Conservation (phyloP, 2,113 vertebrate species). For the Lepisosteus oculatus region DNA sequence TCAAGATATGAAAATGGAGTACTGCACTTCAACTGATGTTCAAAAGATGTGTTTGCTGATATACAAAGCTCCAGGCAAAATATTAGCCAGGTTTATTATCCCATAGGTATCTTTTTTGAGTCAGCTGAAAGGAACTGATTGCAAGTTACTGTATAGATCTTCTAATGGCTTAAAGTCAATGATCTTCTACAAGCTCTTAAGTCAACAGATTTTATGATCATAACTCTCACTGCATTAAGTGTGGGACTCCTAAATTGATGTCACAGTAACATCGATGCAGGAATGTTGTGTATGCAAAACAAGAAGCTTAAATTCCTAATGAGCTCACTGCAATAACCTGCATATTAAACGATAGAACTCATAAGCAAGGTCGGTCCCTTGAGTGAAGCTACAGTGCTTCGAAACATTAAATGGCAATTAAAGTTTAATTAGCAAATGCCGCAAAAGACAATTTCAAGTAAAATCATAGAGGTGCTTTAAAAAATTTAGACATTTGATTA, state of each 20-base stretch:
- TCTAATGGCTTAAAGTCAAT: conserved; percentile 29
- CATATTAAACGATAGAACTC: conserved; percentile 40
- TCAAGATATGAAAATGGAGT: conserved; percentile 46
- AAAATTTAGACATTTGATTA: conserved; percentile 30
- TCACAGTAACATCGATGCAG: conserved; percentile 9
- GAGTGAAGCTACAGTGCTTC: conserved; percentile 17
- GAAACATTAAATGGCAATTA: neutral
- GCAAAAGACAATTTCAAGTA: conserved; percentile 33
- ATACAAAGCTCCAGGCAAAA: conserved; percentile 41
- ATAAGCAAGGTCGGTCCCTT: conserved; percentile 31
- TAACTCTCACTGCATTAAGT: conserved; percentile 27
- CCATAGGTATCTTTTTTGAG: conserved; percentile 36
- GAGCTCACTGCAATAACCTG: conserved; percentile 37
- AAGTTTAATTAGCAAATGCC: conserved; percentile 50
- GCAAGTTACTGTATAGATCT: conserved; percentile 29
- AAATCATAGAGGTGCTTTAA: no score
- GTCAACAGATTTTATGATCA: conserved; percentile 22
- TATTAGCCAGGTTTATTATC: conserved; percentile 28
- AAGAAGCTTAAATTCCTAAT: conserved; percentile 47
- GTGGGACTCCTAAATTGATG: conserved; percentile 14
- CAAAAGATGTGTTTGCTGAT: conserved; percentile 42
- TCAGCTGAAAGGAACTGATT: conserved; percentile 37
- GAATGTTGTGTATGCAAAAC: conserved; percentile 32
- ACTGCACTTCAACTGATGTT: conserved; percentile 30
- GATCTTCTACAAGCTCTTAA: conserved; percentile 9